A percentile compares a stretch with the other conserved stretches of the same genome.
Conservation (phyloP, 1,140 invertebrate genomes). For the Doryteuthis pealeii region DNA sequence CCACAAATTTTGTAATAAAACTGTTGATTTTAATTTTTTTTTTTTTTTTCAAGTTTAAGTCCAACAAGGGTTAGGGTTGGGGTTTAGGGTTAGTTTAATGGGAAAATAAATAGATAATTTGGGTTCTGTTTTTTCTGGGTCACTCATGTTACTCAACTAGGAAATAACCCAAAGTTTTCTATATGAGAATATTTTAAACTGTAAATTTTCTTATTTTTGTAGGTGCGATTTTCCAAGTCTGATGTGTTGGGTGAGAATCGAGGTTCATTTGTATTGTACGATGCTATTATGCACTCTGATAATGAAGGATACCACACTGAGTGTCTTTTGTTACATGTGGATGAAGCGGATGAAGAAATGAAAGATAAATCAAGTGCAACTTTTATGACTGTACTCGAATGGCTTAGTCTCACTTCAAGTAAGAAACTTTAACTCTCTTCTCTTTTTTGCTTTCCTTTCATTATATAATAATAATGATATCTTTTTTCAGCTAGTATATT, state of each 20-base stretch:
- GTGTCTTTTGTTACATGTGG: slow-evolving; percentile 53
- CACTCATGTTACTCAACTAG: no score
- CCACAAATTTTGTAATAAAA: no score
- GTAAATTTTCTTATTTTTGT: background rate
- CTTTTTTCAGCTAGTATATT: no score
- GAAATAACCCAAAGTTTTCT: no score
- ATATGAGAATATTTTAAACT: no score
- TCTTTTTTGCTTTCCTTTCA: background rate
- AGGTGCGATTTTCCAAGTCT: slow-evolving; percentile 21
- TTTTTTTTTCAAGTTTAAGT: no score
- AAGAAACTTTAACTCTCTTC: slow-evolving; percentile 16
- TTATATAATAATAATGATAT: no score
- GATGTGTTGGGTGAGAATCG: slow-evolving; percentile 28
- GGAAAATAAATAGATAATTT: no score
- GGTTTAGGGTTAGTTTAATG: no score
- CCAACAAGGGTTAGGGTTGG: no score
- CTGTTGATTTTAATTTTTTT: no score
- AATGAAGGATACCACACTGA: slow-evolving; percentile 37
- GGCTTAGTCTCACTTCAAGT: slow-evolving; percentile 61
- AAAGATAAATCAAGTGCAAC: slow-evolving; percentile 41
- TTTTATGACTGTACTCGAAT: slow-evolving; percentile 59
- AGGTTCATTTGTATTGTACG: slow-evolving; percentile 31
- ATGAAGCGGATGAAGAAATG: slow-evolving; percentile 41
- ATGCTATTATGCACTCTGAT: slow-evolving; percentile 28
- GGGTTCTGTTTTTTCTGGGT: no score